Evolutionary conservation across 37 sponge, comb jelly and placozoan species (phyloP), one percentile per base, ranked within the genome.

Genomic region (Chondrilla cf. caribensis): DNA sequence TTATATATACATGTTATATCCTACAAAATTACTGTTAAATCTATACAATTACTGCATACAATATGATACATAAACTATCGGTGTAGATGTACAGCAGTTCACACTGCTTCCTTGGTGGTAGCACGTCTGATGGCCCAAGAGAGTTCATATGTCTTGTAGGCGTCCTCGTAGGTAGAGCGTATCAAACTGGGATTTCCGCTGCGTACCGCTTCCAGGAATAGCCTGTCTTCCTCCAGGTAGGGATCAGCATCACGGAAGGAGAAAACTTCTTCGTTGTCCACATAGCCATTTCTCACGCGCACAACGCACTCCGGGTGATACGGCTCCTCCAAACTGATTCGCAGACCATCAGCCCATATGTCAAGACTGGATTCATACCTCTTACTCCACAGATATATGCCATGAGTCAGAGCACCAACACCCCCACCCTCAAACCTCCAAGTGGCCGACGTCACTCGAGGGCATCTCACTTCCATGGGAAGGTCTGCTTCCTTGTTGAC

Each of bases 281-380:
- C 60, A 4, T 33, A 67, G 31, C 68, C 68, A 58, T 15, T 77
- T 29, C 89, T 37, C 1, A 88, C 80, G 51, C 72, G 35, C 15
- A 94, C 84, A 42, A 54, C 79, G 80, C 95, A 94, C 33, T 85
- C 86, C 2, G 83, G 85, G 39, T 65, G 78, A 81, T 94, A 94
- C 0, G 85, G 86, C 7, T 94, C 87, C 29, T 88, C 88, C 64
- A 94, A 44, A 26, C 81, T 28, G 11, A 94, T 82, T 3, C 91
- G 39, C 54, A 94, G 71, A 18, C 95, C 95, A 83, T 94, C 95
- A 42, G 86, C 88, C 95, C 95, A 94, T 1, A 90, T 35, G 25
- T 94, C 95, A 0, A 94, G 55, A 26, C 71, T 37, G 25, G 95
- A 66, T 58, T 90, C 91, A 70, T 94, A 94, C 55, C 66, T 73